Evolutionary conservation across 2,113 vertebrate genomes (phyloP).

Genomic region (Rhea americana): DNA sequence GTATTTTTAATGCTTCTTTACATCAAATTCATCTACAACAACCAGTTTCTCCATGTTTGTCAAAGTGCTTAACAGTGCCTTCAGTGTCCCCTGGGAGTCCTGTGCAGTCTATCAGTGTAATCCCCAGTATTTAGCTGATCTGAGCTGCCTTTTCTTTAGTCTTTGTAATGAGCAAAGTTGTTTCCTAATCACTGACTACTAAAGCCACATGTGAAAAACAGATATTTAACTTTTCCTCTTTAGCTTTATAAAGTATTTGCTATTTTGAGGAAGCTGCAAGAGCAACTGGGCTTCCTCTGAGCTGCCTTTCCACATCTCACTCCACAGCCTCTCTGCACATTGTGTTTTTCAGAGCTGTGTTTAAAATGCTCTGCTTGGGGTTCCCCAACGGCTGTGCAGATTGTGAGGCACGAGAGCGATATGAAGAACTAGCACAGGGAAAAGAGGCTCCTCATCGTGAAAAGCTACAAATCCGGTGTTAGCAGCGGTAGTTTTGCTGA

Average conservation of each 20-base stretch:
- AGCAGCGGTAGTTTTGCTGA: neutral
- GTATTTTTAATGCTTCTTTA: slow-evolving; percentile 36
- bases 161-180: neutral
- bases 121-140: neutral
- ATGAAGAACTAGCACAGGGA: neutral
- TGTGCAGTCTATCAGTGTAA: neutral
- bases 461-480: slow-evolving; percentile 16
- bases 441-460: neutral
- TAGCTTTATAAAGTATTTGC: neutral
- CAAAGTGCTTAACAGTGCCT: slow-evolving; percentile 29
- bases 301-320: neutral
- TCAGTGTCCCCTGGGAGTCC: neutral
- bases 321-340: neutral
- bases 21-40: slow-evolving; percentile 16
- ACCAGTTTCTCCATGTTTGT: neutral
- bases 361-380: neutral
- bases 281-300: neutral
- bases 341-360: neutral
- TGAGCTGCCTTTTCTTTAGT: neutral
- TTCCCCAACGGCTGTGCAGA: neutral
- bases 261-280: neutral
- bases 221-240: slow-evolving; percentile 28
- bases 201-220: neutral
- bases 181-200: neutral
- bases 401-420: neutral